Conservation (phyloP, 2,888 invertebrate genomes). For the Drosophila barbarae region DNA sequence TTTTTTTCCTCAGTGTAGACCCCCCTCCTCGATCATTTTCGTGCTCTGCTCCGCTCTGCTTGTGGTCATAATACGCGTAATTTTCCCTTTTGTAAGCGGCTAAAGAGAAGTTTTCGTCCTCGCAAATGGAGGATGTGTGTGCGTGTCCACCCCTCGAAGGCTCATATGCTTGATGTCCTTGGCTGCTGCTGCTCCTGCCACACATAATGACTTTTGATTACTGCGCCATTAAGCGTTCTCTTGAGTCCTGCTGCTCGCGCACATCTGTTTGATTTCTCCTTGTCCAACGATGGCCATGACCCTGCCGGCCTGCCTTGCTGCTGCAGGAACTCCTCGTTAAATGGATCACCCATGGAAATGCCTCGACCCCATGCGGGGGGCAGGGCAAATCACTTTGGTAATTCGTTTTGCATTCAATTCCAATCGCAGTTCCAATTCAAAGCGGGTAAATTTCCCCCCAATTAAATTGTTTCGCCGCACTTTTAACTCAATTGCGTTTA, state of each 20-base stretch:
- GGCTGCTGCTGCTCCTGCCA: conserved; percentile 52
- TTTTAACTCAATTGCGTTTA: conserved; percentile 72
- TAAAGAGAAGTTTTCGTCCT: conserved; percentile 48
- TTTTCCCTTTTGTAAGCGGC: conserved; percentile 62
- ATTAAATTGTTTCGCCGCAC: conserved; percentile 49
- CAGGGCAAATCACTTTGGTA: conserved; percentile 41
- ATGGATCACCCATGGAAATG: conserved; percentile 22
- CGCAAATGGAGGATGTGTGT: conserved; percentile 18
- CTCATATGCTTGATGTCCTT: conserved; percentile 52
- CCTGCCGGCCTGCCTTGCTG: conserved; percentile 23
- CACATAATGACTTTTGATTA: conserved; percentile 73
- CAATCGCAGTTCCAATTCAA: conserved; percentile 32
- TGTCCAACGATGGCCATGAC: conserved; percentile 27
- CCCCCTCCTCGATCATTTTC: conserved; percentile 3
- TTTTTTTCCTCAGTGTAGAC: neutral
- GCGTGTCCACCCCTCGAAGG: conserved; percentile 10
- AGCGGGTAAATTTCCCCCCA: conserved; percentile 28
- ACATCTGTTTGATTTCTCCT: conserved; percentile 68
- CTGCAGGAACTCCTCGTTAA: conserved; percentile 32
- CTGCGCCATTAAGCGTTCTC: conserved; percentile 67
- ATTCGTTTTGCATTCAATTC: conserved; percentile 43
- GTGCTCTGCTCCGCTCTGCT: conserved; percentile 7
- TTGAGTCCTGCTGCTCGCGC: conserved; percentile 47
- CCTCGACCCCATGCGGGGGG: conserved; percentile 21
- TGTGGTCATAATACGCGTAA: conserved; percentile 70